These are phyloP conservation scores for Eremophila alpestris DNA, from an alignment of 2,797 vertebrate genomes.

Conservation along the genomic window DNA sequence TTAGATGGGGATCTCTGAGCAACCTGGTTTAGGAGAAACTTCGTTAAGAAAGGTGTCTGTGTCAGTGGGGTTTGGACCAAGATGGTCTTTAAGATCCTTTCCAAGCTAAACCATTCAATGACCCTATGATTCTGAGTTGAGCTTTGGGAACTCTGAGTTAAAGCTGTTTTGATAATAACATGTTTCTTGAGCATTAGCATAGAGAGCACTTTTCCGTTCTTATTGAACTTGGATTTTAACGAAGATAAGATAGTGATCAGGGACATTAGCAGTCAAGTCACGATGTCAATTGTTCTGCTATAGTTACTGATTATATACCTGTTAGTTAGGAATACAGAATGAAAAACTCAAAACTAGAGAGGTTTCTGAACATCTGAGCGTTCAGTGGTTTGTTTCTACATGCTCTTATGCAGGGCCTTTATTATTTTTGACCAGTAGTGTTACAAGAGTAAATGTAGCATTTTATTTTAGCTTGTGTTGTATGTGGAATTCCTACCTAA, in stretches of 20 bases:
- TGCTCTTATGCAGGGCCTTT: background rate
- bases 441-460: background rate
- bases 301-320: constrained; percentile 51
- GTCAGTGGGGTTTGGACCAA: background rate
- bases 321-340: background rate
- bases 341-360: background rate
- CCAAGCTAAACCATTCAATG: background rate
- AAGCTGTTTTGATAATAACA: background rate
- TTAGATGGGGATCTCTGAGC: background rate
- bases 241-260: constrained; percentile 62
- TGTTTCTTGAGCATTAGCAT: background rate
- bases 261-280: constrained; percentile 65
- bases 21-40: background rate
- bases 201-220: background rate
- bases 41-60: background rate
- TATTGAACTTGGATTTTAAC: background rate
- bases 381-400: background rate
- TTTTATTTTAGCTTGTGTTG: background rate
- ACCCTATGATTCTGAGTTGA: background rate
- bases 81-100: background rate
- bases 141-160: background rate
- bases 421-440: background rate
- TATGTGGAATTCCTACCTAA: background rate
- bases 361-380: background rate
- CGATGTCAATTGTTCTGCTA: constrained; percentile 10